phyloP scores from a whole-genome alignment of 2,888 invertebrate genomes.

The Melanostoma scalare region DNA sequence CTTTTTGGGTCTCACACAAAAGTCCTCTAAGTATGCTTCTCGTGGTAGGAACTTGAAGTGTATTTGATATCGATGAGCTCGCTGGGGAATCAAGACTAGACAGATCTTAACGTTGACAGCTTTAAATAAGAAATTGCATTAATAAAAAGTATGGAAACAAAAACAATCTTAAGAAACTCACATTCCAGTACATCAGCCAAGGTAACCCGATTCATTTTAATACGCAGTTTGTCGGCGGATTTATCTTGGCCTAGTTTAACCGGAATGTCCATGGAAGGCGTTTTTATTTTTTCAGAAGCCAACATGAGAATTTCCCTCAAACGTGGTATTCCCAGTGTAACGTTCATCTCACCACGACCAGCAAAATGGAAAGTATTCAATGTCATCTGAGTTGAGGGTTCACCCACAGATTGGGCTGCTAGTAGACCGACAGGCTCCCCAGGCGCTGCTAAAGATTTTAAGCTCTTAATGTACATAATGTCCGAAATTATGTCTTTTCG shows the following conservation, averaged over 20 bases:
- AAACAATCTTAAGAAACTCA: slow-evolving; percentile 68
- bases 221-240: slow-evolving; percentile 87
- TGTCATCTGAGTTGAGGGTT: slow-evolving; percentile 99
- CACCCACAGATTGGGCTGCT: slow-evolving; percentile 99
- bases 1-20: slow-evolving; percentile 86
- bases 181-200: slow-evolving; percentile 90
- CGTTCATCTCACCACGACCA: slow-evolving; percentile 99
- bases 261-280: slow-evolving; percentile 98
- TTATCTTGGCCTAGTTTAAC: slow-evolving; percentile 84
- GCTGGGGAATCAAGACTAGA: slow-evolving; percentile 83
- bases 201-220: slow-evolving; percentile 89
- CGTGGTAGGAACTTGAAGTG: slow-evolving; percentile 89
- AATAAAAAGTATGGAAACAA: background rate
- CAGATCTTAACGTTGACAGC: slow-evolving; percentile 79
- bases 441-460: slow-evolving; percentile 90
- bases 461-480: slow-evolving; percentile 89
- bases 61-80: slow-evolving; percentile 86
- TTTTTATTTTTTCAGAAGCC: slow-evolving; percentile 95
- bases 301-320: slow-evolving; percentile 98
- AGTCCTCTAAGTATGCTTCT: slow-evolving; percentile 88
- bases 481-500: slow-evolving; percentile 84
- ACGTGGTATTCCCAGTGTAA: slow-evolving; percentile 99
- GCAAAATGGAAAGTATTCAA: slow-evolving; percentile 99
- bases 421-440: slow-evolving; percentile 96
- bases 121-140: slow-evolving; percentile 68